Percentiles rank a stretch among this genome's conserved stretches.
Evolutionary conservation across 2,113 vertebrate genomes (phyloP).

Genomic region (Anarrhichthys ocellatus): DNA sequence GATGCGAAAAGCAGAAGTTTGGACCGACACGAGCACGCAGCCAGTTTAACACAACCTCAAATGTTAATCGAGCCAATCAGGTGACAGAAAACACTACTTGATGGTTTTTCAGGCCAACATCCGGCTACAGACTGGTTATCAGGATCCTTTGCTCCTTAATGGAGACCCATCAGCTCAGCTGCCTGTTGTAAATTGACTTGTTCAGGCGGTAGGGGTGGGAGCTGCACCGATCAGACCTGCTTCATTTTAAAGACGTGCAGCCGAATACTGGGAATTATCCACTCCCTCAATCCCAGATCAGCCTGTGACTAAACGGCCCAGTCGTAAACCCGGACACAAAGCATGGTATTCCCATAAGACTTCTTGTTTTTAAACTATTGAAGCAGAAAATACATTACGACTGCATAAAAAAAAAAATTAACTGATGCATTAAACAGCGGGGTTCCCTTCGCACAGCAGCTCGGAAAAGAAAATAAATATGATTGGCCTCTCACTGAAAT

Average conservation of each 20-base stretch:
- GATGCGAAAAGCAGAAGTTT: neutral
- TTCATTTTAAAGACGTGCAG: conserved; percentile 64
- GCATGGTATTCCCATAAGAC: conserved; percentile 34
- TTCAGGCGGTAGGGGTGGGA: conserved; percentile 30
- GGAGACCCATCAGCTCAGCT: conserved; percentile 66
- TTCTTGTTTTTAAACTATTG: conserved; percentile 24
- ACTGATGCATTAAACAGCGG: conserved; percentile 37
- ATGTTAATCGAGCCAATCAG: neutral
- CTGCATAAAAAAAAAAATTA: conserved; percentile 7
- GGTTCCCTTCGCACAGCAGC: conserved; percentile 1
- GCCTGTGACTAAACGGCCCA: conserved; percentile 57
- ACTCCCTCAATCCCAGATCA: conserved; percentile 64
- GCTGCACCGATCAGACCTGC: conserved; percentile 61
- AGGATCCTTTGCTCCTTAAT: conserved; percentile 53
- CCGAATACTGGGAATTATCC: conserved; percentile 60
- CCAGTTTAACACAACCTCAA: neutral
- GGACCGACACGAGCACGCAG: neutral
- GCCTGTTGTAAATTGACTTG: conserved; percentile 71
- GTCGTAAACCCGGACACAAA: conserved; percentile 54
- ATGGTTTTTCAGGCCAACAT: neutral
- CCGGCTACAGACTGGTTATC: conserved; percentile 34
- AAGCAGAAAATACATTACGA: conserved; percentile 42
- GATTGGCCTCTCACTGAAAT: conserved; percentile 11
- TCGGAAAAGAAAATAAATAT: conserved; percentile 8
- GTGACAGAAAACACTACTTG: neutral